phyloP scores from a whole-genome alignment of 2,888 invertebrate species.

The Adelognathus sp. region DNA sequence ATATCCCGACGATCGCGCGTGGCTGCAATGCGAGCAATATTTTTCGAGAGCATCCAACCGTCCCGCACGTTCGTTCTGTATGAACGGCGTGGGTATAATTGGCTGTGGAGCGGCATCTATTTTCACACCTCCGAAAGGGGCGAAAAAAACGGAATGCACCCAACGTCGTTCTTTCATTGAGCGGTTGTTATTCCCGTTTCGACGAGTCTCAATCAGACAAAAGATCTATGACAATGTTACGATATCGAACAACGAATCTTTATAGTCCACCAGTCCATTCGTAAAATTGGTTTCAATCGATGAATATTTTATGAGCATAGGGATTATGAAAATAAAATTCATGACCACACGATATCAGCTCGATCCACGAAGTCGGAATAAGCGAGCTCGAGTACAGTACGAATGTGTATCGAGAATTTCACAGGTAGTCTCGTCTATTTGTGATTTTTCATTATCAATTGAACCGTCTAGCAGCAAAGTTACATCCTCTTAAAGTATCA shows the following conservation, averaged over 20 bases:
- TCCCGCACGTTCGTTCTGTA: not conserved
- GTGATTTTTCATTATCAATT: not conserved
- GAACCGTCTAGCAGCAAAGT: not conserved
- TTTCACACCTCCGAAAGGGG: too few relatives aligned
- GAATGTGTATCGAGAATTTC: not conserved
- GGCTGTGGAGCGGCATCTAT: not conserved
- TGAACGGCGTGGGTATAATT: not conserved
- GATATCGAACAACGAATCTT: too few relatives aligned
- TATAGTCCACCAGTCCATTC: too few relatives aligned
- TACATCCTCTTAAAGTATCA: constrained; percentile 5
- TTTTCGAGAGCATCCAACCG: not conserved
- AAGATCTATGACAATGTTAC: too few relatives aligned
- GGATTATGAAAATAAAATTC: too few relatives aligned
- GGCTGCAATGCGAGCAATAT: not conserved
- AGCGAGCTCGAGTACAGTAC: not conserved
- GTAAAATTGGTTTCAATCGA: too few relatives aligned
- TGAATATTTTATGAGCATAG: too few relatives aligned
- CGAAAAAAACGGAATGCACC: too few relatives aligned
- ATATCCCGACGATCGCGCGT: not conserved
- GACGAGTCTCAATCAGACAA: too few relatives aligned
- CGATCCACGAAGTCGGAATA: not conserved
- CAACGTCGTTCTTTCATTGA: too few relatives aligned
- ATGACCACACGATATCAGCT: too few relatives aligned
- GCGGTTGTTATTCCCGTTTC: too few relatives aligned
- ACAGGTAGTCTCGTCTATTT: not conserved